phyloP scores from a whole-genome alignment of 2,797 vertebrate species.

The Chrysolophus pictus region DNA sequence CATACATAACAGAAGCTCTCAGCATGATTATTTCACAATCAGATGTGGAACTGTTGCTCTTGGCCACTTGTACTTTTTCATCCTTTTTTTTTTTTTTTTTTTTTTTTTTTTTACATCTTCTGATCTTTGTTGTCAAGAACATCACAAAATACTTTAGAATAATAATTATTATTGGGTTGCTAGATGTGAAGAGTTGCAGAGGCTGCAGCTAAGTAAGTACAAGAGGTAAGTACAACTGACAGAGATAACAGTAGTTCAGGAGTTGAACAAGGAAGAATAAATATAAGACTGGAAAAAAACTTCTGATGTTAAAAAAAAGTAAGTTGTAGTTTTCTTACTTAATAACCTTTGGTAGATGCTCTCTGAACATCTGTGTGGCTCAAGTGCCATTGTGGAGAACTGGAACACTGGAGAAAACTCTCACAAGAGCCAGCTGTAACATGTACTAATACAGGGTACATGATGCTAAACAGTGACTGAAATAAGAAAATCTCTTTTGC shows the following conservation, averaged over 20 bases:
- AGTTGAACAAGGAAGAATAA: not conserved
- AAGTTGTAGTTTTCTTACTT: not conserved
- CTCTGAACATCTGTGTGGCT: not conserved
- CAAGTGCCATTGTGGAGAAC: not conserved
- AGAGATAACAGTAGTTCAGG: not conserved
- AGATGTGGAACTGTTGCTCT: not conserved
- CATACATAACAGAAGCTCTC: not conserved
- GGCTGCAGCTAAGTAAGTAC: not conserved
- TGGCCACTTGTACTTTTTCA: not conserved
- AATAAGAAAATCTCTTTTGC: not conserved
- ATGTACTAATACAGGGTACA: fast-evolving
- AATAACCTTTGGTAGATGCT: not conserved
- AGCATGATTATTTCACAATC: not conserved
- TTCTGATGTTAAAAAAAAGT: not conserved
- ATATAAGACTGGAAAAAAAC: not conserved
- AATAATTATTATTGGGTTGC: not conserved
- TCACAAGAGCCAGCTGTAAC: not conserved
- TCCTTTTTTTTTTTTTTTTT: not conserved
- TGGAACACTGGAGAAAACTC: not conserved
- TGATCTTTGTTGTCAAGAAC: not conserved
- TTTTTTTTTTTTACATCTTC: not conserved
- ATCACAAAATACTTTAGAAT: not conserved
- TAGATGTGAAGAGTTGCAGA: not conserved
- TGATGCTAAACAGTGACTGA: not conserved
- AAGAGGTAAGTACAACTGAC: not conserved